These are phyloP conservation scores for Phragmatobia fuliginosa DNA, from an alignment of 2,888 invertebrate species.

Conservation along the genomic window DNA sequence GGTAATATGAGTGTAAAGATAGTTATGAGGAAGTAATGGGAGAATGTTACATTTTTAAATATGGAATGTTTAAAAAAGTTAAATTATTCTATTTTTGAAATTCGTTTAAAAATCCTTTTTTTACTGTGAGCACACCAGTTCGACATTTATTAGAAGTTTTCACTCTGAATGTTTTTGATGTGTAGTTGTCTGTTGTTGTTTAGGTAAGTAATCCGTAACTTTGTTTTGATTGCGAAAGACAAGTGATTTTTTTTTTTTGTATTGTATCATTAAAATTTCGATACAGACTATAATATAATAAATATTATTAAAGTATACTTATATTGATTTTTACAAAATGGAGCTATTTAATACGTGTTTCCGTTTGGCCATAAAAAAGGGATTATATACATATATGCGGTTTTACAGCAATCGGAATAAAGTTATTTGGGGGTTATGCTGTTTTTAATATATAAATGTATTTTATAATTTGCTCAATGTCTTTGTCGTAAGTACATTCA, in stretches of 20 bases:
- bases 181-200: neutral
- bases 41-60: neutral
- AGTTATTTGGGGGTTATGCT: neutral
- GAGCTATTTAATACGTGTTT: neutral
- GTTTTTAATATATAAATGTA: conserved; percentile 6
- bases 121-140: neutral
- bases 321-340: neutral
- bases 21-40: neutral
- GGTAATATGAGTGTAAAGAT: neutral
- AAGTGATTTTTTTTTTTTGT: neutral
- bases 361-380: neutral
- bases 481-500: conserved; percentile 38
- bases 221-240: neutral
- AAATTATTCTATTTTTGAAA: neutral
- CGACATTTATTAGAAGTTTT: neutral
- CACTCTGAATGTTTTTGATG: neutral
- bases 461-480: conserved; percentile 37
- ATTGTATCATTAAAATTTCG: neutral
- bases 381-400: neutral
- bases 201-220: neutral
- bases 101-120: neutral
- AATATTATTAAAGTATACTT: neutral
- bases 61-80: neutral
- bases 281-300: neutral
- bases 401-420: neutral